These are phyloP conservation scores for Dendrolimus punctatus DNA, from an alignment of 1,140 invertebrate genomes.

Conservation along the genomic window DNA sequence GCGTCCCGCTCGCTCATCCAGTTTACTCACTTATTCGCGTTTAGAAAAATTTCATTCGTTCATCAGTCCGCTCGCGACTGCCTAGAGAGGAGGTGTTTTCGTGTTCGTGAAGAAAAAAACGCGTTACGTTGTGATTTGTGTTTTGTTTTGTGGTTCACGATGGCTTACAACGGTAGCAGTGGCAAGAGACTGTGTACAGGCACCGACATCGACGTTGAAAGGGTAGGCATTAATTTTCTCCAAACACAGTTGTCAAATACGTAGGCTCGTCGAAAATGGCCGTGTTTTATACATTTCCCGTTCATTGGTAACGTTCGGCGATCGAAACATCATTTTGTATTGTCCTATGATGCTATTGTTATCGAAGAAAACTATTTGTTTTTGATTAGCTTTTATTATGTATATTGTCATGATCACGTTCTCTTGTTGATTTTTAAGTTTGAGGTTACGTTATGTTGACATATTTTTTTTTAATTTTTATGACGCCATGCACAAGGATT, in stretches of 20 bases:
- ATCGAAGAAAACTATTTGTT: conserved; percentile 13
- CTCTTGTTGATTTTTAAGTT: conserved; percentile 57
- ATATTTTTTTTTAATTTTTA: conserved; percentile 21
- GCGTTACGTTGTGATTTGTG: conserved; percentile 68
- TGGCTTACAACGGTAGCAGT: conserved; percentile 71
- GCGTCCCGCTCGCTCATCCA: conserved; percentile 35
- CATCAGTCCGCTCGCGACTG: conserved; percentile 58
- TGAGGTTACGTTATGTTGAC: conserved; percentile 65
- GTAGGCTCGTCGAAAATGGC: conserved; percentile 58
- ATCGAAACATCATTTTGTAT: conserved; percentile 7
- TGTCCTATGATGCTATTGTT: conserved; percentile 7
- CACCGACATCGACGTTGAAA: conserved; percentile 64
- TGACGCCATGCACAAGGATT: no score
- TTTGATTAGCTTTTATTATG: conserved; percentile 13
- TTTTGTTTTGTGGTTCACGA: conserved; percentile 68
- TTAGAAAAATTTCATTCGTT: conserved; percentile 37
- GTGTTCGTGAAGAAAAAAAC: conserved; percentile 37
- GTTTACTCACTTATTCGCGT: conserved; percentile 21
- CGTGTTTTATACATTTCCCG: conserved; percentile 53
- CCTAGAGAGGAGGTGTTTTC: conserved; percentile 37
- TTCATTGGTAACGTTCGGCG: conserved; percentile 34
- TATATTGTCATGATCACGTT: conserved; percentile 44
- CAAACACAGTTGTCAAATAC: conserved; percentile 33
- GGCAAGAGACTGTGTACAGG: conserved; percentile 68
- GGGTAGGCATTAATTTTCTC: conserved; percentile 41